phyloP scores from a whole-genome alignment of 1,140 invertebrate genomes.

The Babylonia areolata region DNA sequence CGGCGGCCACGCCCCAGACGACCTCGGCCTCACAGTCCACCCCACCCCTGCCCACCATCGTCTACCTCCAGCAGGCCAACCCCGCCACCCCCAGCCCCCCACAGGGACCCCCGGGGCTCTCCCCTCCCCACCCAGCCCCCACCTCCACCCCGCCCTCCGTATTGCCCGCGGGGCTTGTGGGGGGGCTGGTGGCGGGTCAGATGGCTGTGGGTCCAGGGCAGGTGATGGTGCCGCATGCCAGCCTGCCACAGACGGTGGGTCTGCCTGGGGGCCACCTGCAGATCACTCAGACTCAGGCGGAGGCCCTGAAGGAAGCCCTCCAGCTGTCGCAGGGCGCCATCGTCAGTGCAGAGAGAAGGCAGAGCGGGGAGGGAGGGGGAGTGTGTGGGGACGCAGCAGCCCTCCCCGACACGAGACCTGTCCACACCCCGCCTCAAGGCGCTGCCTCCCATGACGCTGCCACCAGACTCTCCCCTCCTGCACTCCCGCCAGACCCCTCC shows the following conservation, averaged over 20 bases:
- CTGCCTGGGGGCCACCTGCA: conserved; percentile 10
- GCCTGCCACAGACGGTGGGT: background rate
- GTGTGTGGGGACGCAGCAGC: background rate
- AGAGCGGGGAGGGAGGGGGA: background rate
- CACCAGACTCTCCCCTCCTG: background rate
- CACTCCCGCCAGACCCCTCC: background rate
- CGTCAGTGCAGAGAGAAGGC: background rate
- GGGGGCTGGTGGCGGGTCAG: background rate
- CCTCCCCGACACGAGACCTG: background rate
- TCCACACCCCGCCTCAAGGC: background rate
- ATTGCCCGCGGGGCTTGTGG: background rate
- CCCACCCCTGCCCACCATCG: background rate
- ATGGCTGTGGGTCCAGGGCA: background rate
- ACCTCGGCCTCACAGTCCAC: background rate
- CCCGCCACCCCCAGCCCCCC: background rate
- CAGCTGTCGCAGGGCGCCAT: background rate
- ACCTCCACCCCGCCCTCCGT: conserved; percentile 21
- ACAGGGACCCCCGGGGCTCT: background rate
- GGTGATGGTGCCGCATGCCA: background rate
- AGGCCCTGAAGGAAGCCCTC: conserved; percentile 27
- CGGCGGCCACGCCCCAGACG: background rate
- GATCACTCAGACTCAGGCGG: conserved; percentile 20
- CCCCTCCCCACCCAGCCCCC: conserved; percentile 29
- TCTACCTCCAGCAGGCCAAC: conserved; percentile 27
- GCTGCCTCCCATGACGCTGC: background rate